A percentile compares a stretch with the other conserved stretches of the same genome.
Evolutionary conservation across 1,140 invertebrate genomes (phyloP).

Genomic region (Bombyx mori): DNA sequence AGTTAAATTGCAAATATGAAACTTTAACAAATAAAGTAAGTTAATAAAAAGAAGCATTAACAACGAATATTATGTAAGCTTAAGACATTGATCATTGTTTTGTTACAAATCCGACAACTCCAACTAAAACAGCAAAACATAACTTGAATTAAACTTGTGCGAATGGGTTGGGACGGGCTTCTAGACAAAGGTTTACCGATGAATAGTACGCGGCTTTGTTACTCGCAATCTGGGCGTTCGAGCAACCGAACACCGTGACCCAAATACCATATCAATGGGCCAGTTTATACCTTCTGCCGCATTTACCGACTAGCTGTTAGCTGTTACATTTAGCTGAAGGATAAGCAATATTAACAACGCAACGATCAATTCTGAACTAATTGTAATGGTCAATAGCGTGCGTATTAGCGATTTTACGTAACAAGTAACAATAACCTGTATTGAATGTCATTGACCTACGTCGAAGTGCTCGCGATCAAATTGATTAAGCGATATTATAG

Average conservation of each 20-base stretch:
- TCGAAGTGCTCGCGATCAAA: constrained; percentile 39
- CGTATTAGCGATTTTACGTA: constrained; percentile 14
- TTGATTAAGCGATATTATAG: constrained; percentile 55
- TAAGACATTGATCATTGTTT: too few species aligned
- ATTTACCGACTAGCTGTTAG: background rate
- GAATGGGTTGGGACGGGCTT: constrained; percentile 10
- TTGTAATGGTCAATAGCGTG: background rate
- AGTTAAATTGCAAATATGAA: too few species aligned
- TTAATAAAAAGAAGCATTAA: too few species aligned
- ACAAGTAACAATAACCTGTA: constrained; percentile 13
- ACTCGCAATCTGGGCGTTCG: constrained; percentile 29
- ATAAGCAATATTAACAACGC: too few species aligned
- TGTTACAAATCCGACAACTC: too few species aligned
- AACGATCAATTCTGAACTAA: too few species aligned
- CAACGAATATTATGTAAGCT: too few species aligned
- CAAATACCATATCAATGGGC: constrained; percentile 26
- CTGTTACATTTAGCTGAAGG: background rate
- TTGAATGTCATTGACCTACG: constrained; percentile 38
- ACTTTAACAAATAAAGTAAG: too few species aligned
- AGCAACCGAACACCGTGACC: constrained; percentile 39
- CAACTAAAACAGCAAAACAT: too few species aligned
- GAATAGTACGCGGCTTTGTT: constrained; percentile 28
- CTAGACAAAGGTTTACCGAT: constrained; percentile 28
- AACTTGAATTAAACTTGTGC: too few species aligned
- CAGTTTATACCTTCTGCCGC: constrained; percentile 10